Base-by-base conservation (phyloP, 2,888 invertebrate species). In the Tricholauxania praeusta region DNA sequence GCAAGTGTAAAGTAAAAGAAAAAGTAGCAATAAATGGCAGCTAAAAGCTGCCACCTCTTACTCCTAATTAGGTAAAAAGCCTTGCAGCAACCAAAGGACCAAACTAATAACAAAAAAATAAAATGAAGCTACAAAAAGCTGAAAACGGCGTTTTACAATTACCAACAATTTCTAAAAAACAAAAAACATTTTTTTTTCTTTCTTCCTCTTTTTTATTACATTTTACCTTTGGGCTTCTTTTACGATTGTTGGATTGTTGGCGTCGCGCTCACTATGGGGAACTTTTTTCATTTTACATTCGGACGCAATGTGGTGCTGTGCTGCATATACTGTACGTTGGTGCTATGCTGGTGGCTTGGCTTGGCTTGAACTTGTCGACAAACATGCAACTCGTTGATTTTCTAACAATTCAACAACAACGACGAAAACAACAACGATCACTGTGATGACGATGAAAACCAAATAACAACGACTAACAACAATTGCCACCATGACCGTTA, bases 371-470 rank as follows among this genome's bases (percentile, higher is more conserved):
- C 81, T 78, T 81, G 78, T 77, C 75, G 76, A 74, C 75, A 74
- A 75, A 59, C 74, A 73, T 76, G 66, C 69, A 60, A 60, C 52
- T 68, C 63, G 68, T 63, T 70, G 70, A 70, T 63, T 70, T 67
- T 59, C 68, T 48, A 57, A 69, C 59, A 59, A 60, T 51, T 59
- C 59, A 57, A 69, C 69, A 67, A 67, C 55, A 28, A 51, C 60
- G 69, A 73, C 79, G 64, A 78, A 79, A 79, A 80, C 82, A 79
- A 81, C 82, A 82, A 83, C 83, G 82, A 79, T 82, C 81, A 81
- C 72, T 69, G 74, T 76, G 14, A 57, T 57, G 57, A 52, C 47
- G 62, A 59, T 67, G 67, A 66, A 59, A 53, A 75, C 74, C 75
- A 72, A 75, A 75, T 75, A 68, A 72, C 75, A 74, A 75, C 75